Evolutionary conservation across 2,113 vertebrate genomes (phyloP).

Genomic region (Bothrops jararaca): DNA sequence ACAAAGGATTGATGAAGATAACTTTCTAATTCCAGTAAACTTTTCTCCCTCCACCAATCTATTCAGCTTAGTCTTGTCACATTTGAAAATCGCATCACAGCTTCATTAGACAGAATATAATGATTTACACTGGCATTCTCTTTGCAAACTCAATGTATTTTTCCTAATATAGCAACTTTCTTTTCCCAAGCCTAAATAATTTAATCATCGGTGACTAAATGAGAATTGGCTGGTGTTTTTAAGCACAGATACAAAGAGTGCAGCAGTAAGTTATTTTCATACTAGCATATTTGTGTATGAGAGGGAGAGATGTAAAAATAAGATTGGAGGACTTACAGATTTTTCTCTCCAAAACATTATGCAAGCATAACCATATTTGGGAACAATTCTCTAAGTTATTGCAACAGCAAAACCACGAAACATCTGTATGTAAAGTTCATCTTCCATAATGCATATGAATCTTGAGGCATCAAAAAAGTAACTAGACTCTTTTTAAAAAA

Average conservation of each 20-base stretch:
- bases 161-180: not conserved
- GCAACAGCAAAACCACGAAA: not conserved
- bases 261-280: constrained; percentile 27
- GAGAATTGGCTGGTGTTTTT: not conserved
- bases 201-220: not conserved
- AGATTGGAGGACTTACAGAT: constrained; percentile 11
- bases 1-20: not conserved
- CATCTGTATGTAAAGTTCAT: no score
- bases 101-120: not conserved
- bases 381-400: not conserved
- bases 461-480: not conserved
- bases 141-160: not conserved
- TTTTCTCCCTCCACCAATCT: not conserved
- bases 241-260: not conserved
- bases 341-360: constrained; percentile 35
- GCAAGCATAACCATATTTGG: not conserved
- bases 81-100: not conserved
- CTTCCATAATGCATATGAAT: not conserved
- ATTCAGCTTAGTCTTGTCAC: not conserved
- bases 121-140: not conserved
- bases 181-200: not conserved
- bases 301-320: constrained; percentile 12
- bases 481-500: not conserved
- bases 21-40: not conserved
- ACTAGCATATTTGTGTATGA: constrained; percentile 39